Evolutionary conservation across 92 coral and sea anemone species (phyloP), one percentile per base, ranked within the genome.

Genomic region (Paramuricea clavata): DNA sequence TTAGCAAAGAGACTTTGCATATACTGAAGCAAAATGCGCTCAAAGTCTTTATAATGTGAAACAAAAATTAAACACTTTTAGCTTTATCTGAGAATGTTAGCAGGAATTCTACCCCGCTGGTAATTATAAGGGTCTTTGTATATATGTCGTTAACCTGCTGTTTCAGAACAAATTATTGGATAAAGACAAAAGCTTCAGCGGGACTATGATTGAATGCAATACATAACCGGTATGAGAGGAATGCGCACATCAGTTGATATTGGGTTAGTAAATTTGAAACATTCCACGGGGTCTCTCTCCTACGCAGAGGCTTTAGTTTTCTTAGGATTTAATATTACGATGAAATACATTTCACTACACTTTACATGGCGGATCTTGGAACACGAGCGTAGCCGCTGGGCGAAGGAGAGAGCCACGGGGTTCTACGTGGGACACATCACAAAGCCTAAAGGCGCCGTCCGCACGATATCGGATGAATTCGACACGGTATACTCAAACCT

Each of bases 31-130:
- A 2, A 65, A 39, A 4, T 39, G 44, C 5, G 5, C 10, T 39
- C n/a, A n/a, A n/a, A n/a, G n/a, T n/a, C 41, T 12, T 31, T 65
- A 3, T 5, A 30, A 33, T n/a, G 27, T 1, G 2, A 28, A 19
- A 65, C 39, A 26, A 1, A 33, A 27, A 28, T 9, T 2, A 33
- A 26, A 31, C 11, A 60, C 9, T 6, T 60, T 21, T 19, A 65
- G 9, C 39, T 16, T 31, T 16, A 65, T 33, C 39, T 27, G 21
- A 27, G 42, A 65, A 31, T 65, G 72, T 28, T 31, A 65, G 72
- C 72, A 65, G 72, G 72, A 28, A 65, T 65, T 10, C 39, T 31
- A 28, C 28, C 72, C 72, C 39, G 72, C 72, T 65, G 72, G 11
- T 65, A 28, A 0, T 28, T 11, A 10, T n/a, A n/a, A n/a, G n/a